phyloP scores from a whole-genome alignment of 2,797 vertebrate genomes.

The Hydrophis major region DNA sequence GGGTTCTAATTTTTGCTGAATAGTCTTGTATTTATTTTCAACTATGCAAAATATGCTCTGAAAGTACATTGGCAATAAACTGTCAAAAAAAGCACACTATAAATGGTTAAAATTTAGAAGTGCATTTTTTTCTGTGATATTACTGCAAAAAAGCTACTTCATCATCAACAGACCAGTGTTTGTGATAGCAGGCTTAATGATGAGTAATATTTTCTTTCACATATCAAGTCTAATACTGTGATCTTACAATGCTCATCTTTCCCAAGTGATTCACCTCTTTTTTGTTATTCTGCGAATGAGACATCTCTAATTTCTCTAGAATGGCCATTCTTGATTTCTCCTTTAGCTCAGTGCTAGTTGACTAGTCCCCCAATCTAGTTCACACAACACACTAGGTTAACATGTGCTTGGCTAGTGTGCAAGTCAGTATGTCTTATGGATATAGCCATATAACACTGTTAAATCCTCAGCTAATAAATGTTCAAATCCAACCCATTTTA shows the following conservation, averaged over 20 bases:
- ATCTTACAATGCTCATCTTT: no score
- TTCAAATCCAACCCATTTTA: neutral
- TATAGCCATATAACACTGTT: neutral
- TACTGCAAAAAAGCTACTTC: neutral
- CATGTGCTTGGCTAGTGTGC: neutral
- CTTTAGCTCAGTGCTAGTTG: neutral
- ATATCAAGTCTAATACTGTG: neutral
- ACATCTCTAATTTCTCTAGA: neutral
- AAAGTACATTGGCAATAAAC: neutral
- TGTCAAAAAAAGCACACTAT: neutral
- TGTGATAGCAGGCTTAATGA: neutral
- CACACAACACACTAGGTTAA: neutral
- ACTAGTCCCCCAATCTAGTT: neutral
- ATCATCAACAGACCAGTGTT: neutral
- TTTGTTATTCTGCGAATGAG: neutral
- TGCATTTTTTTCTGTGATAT: neutral
- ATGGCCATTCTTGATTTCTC: neutral
- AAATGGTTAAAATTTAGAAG: neutral
- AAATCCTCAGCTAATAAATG: neutral
- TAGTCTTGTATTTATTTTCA: neutral
- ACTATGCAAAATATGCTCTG: neutral
- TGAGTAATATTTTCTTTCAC: neutral
- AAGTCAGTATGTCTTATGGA: neutral
- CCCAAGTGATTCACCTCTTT: neutral
- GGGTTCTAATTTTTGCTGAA: neutral